Evolutionary conservation across 64 coral and sea anemone genomes (phyloP).

Genomic region (Stichodactyla mertensii): DNA sequence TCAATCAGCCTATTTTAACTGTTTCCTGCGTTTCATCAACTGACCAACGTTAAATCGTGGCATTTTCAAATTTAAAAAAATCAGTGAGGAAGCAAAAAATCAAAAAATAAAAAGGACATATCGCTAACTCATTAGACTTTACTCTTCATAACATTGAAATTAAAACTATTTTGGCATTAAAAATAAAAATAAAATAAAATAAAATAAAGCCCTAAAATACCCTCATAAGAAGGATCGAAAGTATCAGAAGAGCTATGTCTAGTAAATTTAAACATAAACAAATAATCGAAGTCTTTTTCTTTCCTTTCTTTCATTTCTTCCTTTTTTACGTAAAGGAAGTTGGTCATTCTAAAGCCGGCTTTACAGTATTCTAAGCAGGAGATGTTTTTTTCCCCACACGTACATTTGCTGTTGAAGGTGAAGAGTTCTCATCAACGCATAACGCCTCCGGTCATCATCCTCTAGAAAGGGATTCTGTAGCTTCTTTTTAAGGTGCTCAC

Average conservation of each 20-base stretch:
- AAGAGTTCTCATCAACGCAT: not conserved
- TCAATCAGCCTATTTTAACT: no score
- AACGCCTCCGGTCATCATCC: not conserved
- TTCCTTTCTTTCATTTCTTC: no score
- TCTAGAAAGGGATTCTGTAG: not conserved
- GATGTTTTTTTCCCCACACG: not conserved
- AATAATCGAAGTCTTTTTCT: no score
- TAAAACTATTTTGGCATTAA: not conserved
- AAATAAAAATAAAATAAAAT: no score
- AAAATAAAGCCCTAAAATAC: not conserved
- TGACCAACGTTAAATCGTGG: not conserved
- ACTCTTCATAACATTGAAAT: not conserved
- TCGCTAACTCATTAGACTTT: not conserved
- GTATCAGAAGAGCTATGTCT: no score
- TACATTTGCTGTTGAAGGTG: conserved; percentile 20
- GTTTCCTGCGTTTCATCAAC: not conserved
- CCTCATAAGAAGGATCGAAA: not conserved
- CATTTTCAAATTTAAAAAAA: not conserved
- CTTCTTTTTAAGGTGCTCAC: not conserved
- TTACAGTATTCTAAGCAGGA: no score
- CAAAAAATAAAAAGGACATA: not conserved
- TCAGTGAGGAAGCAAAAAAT: not conserved
- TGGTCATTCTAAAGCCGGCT: no score
- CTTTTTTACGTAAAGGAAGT: no score
- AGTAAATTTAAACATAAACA: no score